phyloP scores from a whole-genome alignment of 2,797 vertebrate genomes.

The Rhinogobio ventralis region DNA sequence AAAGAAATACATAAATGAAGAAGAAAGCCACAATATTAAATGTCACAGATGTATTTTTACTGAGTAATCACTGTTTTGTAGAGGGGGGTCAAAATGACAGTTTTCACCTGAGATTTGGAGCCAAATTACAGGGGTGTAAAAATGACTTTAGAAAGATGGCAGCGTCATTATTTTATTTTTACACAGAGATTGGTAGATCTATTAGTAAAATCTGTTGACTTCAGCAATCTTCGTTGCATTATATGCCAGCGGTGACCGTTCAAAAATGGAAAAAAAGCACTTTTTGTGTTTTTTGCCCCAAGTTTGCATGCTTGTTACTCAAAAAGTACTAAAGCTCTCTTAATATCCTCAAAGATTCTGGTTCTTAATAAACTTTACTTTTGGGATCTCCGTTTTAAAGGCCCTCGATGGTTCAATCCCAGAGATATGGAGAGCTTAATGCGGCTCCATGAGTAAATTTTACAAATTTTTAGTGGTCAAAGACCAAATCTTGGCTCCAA shows the following conservation, averaged over 20 bases:
- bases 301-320: not conserved
- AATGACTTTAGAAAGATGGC: not conserved
- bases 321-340: not conserved
- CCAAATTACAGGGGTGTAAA: not conserved
- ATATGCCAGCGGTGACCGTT: not conserved
- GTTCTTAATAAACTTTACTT: not conserved
- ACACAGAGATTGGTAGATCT: not conserved
- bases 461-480: not conserved
- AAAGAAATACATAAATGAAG: not conserved
- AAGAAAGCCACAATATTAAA: not conserved
- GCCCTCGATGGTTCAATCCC: not conserved
- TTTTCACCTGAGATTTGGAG: not conserved
- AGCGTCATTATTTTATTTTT: not conserved
- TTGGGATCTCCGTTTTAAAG: not conserved
- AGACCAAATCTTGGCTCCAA: not conserved
- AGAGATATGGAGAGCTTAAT: not conserved
- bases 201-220: not conserved
- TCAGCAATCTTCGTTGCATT: not conserved
- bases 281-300: not conserved
- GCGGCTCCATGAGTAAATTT: not conserved
- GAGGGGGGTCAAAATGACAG: not conserved
- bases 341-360: not conserved
- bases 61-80: not conserved
- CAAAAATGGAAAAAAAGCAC: not conserved
- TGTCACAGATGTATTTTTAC: not conserved